Conservation (phyloP, 2,113 vertebrate species). For the Chaetops frenatus region DNA sequence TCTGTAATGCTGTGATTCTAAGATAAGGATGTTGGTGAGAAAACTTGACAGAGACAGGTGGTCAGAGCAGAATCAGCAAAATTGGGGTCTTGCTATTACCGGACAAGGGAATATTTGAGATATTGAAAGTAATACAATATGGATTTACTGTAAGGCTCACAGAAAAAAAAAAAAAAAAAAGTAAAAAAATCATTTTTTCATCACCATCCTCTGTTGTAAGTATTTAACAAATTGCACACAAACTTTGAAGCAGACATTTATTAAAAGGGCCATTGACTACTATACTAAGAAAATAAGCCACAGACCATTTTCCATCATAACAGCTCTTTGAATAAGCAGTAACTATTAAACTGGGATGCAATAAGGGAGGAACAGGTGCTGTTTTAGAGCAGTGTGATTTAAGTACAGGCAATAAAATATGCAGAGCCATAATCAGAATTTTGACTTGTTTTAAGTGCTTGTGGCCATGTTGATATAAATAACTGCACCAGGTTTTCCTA, state of each 20-base stretch:
- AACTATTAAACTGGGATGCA: not conserved
- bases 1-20: not conserved
- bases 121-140: not conserved
- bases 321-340: not conserved
- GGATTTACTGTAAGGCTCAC: not conserved
- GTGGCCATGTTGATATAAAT: slow-evolving; percentile 36
- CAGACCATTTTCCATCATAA: not conserved
- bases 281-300: not conserved
- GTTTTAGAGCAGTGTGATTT: not conserved
- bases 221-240: not conserved
- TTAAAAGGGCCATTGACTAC: not conserved
- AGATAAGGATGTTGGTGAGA: not conserved
- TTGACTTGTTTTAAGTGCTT: not conserved
- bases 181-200: not conserved
- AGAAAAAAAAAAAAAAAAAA: too few relatives aligned
- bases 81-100: not conserved
- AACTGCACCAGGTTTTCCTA: slow-evolving; percentile 10
- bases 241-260: not conserved
- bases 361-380: not conserved
- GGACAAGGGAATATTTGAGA: not conserved
- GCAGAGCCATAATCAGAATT: slow-evolving; percentile 36
- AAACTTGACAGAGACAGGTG: not conserved
- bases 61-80: not conserved
- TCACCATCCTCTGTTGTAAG: not conserved
- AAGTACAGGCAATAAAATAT: slow-evolving; percentile 42